These are phyloP conservation scores for Subanguina moxae DNA, from an alignment of 1,140 invertebrate species.

Conservation along the genomic window DNA sequence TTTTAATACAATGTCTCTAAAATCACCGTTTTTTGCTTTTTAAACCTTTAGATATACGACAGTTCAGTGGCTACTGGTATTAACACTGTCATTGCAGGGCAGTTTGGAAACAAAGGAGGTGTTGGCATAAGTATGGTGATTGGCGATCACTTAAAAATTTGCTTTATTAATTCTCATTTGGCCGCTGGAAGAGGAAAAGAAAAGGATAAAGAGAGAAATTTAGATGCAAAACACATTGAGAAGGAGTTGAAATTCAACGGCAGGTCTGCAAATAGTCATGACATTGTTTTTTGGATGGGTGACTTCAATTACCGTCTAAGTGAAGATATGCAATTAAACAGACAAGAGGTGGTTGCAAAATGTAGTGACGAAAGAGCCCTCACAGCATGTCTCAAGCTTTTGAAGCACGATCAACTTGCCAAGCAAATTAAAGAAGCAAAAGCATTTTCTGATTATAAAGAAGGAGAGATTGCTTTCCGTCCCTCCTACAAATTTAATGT, in stretches of 20 bases:
- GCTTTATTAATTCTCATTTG: slow-evolving; percentile 94
- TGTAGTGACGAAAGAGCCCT: slow-evolving; percentile 7
- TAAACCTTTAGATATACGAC: not conserved
- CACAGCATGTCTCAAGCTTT: no score
- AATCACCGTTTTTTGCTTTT: no score
- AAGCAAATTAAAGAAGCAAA: slow-evolving; percentile 43
- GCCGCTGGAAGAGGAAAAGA: slow-evolving; percentile 80
- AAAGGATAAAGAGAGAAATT: no score
- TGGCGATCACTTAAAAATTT: slow-evolving; percentile 79
- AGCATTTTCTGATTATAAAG: slow-evolving; percentile 80
- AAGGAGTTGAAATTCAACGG: no score
- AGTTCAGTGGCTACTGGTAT: slow-evolving; percentile 49
- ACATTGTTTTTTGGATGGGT: slow-evolving; percentile 93
- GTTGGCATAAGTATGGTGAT: slow-evolving; percentile 85
- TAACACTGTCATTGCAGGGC: slow-evolving; percentile 48
- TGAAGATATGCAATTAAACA: slow-evolving; percentile 10
- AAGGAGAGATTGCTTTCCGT: slow-evolving; percentile 79
- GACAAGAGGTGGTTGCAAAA: slow-evolving; percentile 39
- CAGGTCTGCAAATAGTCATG: slow-evolving; percentile 71
- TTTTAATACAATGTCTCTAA: no score
- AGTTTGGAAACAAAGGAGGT: slow-evolving; percentile 93
- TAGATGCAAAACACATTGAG: no score
- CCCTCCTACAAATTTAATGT: slow-evolving; percentile 98
- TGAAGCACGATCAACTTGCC: no score
- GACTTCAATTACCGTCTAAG: slow-evolving; percentile 92